Conservation (phyloP, 2,113 vertebrate species). For the Athene noctua region DNA sequence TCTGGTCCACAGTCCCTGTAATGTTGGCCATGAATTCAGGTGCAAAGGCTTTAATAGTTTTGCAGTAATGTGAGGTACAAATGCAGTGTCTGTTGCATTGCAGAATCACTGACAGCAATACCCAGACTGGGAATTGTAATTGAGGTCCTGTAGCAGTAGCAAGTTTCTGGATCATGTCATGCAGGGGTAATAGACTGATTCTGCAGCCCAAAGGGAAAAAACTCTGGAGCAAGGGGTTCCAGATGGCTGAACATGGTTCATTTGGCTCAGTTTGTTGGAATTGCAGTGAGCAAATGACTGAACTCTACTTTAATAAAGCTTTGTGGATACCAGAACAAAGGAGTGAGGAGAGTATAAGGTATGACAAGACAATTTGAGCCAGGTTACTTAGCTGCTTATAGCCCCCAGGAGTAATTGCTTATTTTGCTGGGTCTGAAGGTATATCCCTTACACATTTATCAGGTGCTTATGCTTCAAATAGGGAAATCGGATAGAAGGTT, state of each 20-base stretch:
- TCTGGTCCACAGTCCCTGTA: neutral
- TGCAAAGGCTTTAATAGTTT: conserved; percentile 35
- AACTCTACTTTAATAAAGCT: conserved; percentile 46
- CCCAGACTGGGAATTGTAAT: conserved; percentile 40
- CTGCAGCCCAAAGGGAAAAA: conserved; percentile 24
- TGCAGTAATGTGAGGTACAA: neutral
- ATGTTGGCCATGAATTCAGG: neutral
- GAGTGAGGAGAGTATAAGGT: neutral
- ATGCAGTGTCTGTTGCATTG: conserved; percentile 46
- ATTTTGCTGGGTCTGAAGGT: conserved; percentile 2
- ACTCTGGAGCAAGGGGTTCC: conserved; percentile 43
- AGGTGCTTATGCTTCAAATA: neutral
- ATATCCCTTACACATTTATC: neutral
- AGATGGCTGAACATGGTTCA: conserved; percentile 31
- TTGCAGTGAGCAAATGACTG: conserved; percentile 29
- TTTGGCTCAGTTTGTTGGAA: conserved; percentile 57
- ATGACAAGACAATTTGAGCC: conserved; percentile 32
- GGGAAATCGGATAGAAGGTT: neutral
- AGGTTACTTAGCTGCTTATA: neutral
- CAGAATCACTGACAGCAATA: conserved; percentile 52
- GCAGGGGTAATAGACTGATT: conserved; percentile 2
- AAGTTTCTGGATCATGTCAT: conserved; percentile 32
- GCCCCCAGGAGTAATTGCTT: neutral
- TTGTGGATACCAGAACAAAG: conserved; percentile 35
- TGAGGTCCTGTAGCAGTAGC: conserved; percentile 15